Base-by-base conservation (phyloP, 2,113 vertebrate species). In the Oenanthe oenanthe region DNA sequence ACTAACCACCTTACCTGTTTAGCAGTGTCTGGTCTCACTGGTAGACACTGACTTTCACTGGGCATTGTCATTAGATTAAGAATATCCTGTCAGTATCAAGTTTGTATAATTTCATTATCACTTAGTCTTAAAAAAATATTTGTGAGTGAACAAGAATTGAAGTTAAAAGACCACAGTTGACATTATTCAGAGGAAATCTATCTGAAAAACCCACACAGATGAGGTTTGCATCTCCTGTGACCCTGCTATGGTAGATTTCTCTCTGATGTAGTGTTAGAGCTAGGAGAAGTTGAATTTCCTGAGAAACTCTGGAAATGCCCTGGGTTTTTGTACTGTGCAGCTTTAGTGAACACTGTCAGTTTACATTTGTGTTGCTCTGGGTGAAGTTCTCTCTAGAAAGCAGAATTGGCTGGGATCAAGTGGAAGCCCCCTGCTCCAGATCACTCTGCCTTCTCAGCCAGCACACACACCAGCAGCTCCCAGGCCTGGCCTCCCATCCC, bases 171-270 rank as follows among this genome's bases (percentile, higher is more conserved):
- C 21, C 8, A 61, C 75, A 95, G 78, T 68, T 95, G 88, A 68
- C 72, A 82, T 63, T 47, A 17, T 56, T 96, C 68, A 74, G 26
- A 62, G 6, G 32, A 83, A 88, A 76, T 25, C 50, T 42, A 47
- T 92, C 63, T 89, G 63, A 91, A 96, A 97, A 94, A 24, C 28
- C 4, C 45, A 56, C 48, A 21, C 72, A 97, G 85, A 74, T 94
- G 82, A 93, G 67, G 57, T 91, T 75, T 70, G 42, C 45, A 57
- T 85, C 51, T 97, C 10, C 45, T 65, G 9, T 77, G 34, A 12
- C 40, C 47, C 75, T 53, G 53, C 31, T 85, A 20, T 61, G 43
- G 38, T 51, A 77, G 63, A 73, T 82, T 74, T 91, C 62, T 56
- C 76, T 68, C 79, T 74, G 51, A 72, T 66, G 67, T 36, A 58